These are phyloP conservation scores for Cryptotis parvus DNA, from an alignment of 2,113 vertebrate genomes.

Conservation along the genomic window DNA sequence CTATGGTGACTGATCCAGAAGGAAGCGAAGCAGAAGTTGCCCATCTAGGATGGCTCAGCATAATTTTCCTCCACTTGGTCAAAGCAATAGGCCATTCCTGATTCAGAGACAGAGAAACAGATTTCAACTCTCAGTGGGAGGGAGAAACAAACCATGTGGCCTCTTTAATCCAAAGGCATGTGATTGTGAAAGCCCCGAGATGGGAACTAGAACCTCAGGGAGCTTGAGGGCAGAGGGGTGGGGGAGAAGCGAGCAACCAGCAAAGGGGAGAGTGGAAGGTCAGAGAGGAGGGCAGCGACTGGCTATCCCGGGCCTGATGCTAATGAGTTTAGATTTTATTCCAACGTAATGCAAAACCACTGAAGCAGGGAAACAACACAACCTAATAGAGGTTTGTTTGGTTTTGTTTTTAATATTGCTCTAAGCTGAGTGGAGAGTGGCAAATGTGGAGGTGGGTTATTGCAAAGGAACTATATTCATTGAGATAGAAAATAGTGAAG, in stretches of 20 bases:
- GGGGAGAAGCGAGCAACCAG: not conserved
- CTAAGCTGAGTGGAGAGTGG: not conserved
- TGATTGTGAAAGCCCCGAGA: not conserved
- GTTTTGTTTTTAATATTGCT: not conserved
- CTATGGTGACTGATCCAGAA: not conserved
- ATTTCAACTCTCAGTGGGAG: not conserved
- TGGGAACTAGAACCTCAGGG: not conserved
- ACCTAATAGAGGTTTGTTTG: not conserved
- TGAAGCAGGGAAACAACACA: not conserved
- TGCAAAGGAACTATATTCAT: no score
- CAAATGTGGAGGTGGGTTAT: not conserved
- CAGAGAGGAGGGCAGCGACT: not conserved
- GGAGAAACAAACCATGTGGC: not conserved
- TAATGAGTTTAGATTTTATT: not conserved
- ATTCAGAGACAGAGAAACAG: not conserved
- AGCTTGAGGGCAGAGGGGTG: not conserved
- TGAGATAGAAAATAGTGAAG: not conserved
- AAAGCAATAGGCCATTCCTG: not conserved
- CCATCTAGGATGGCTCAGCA: not conserved
- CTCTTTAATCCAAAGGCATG: not conserved
- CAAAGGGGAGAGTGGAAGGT: not conserved
- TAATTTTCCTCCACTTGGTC: not conserved
- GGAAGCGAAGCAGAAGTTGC: not conserved
- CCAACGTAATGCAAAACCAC: constrained; percentile 12
- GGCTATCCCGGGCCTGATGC: no score